Evolutionary conservation across 2,888 invertebrate genomes (phyloP).

Genomic region (Andrena fulva): DNA sequence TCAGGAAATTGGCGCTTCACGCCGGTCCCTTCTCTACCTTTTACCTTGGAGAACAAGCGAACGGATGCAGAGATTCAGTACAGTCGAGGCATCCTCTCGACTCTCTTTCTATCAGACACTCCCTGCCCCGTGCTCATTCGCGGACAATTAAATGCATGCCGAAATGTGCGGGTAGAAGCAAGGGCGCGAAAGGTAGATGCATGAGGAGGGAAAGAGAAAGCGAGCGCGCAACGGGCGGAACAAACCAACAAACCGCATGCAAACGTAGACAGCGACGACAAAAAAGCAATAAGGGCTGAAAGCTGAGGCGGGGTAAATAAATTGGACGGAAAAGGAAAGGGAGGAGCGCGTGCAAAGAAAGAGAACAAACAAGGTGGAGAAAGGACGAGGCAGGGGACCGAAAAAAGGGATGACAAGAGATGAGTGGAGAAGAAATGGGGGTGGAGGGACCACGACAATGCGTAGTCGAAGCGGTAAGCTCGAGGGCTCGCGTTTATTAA

Average conservation of each 20-base stretch:
- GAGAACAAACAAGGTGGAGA: slow-evolving; percentile 28
- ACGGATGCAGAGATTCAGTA: slow-evolving; percentile 21
- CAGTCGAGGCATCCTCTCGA: background rate
- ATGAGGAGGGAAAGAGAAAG: background rate
- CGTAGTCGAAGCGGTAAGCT: slow-evolving; percentile 67
- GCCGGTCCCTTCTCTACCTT: slow-evolving; percentile 73
- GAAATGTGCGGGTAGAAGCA: background rate
- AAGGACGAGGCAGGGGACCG: slow-evolving; percentile 8
- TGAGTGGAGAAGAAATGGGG: slow-evolving; percentile 9
- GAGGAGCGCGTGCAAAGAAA: slow-evolving; percentile 25
- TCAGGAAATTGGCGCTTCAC: slow-evolving; percentile 77
- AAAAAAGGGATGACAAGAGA: slow-evolving; percentile 39
- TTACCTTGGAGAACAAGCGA: slow-evolving; percentile 37
- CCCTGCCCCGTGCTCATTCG: background rate
- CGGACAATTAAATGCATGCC: background rate
- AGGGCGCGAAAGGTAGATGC: background rate
- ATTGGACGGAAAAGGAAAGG: slow-evolving; percentile 30
- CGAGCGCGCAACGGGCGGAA: background rate
- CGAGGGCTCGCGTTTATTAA: slow-evolving; percentile 77
- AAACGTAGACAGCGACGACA: slow-evolving; percentile 5
- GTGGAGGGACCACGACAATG: slow-evolving; percentile 61
- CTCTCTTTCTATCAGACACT: background rate
- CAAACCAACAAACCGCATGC: background rate
- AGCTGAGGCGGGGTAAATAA: slow-evolving; percentile 15
- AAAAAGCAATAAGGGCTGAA: background rate